Percentiles rank a stretch among this genome's conserved stretches.
Evolutionary conservation across 1,140 invertebrate genomes (phyloP).

Genomic region (Dolichoris vasculosae): DNA sequence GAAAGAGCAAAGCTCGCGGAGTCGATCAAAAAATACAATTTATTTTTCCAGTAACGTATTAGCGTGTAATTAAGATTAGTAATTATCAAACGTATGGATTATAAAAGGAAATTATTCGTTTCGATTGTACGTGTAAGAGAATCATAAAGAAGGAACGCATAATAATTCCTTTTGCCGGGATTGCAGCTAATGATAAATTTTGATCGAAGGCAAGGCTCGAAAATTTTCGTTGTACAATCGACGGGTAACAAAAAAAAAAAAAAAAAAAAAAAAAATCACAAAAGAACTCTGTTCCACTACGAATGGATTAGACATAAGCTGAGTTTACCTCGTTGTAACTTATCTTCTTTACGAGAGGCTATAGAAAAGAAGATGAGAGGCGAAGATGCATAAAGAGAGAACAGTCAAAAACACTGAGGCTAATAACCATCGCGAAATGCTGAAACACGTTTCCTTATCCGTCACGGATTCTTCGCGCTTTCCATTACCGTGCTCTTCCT

Average conservation of each 20-base stretch:
- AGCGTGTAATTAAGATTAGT: too few relatives aligned
- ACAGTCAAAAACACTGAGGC: conserved; percentile 58
- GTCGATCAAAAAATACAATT: too few relatives aligned
- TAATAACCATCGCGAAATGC: conserved; percentile 63
- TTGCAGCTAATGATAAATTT: too few relatives aligned
- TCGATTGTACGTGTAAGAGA: too few relatives aligned
- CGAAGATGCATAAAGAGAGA: conserved; percentile 47
- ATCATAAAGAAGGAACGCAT: too few relatives aligned
- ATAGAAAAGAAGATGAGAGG: conserved; percentile 43
- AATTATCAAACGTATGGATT: too few relatives aligned
- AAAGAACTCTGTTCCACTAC: background rate
- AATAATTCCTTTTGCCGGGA: too few relatives aligned
- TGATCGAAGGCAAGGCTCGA: background rate
- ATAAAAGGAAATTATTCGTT: too few relatives aligned
- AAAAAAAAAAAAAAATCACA: background rate
- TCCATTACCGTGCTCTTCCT: conserved; percentile 56
- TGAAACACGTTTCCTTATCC: conserved; percentile 67
- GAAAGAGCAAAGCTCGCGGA: too few relatives aligned
- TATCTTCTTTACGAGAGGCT: conserved; percentile 44
- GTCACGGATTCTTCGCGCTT: conserved; percentile 65
- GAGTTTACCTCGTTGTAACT: conserved; percentile 20
- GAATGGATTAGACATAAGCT: background rate
- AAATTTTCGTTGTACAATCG: background rate
- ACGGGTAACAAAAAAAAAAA: background rate
- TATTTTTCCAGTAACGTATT: too few relatives aligned